A percentile compares a stretch with the other conserved stretches of the same genome.
Evolutionary conservation across 2,113 vertebrate species (phyloP).

Genomic region (Apodemus sylvaticus): DNA sequence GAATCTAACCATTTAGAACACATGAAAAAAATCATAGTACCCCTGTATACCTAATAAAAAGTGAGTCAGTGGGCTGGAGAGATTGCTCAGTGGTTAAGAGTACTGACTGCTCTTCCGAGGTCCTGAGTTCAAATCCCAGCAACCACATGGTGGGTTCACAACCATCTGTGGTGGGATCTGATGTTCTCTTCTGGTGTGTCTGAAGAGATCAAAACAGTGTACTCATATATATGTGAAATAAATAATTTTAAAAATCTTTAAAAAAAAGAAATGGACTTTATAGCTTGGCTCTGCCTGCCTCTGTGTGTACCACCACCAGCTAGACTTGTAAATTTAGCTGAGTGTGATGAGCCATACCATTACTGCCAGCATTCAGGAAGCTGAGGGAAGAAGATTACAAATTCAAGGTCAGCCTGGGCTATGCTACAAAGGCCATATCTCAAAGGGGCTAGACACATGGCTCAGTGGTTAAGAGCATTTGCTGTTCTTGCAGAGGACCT

Average conservation of each 20-base stretch:
- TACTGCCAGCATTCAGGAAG: background rate
- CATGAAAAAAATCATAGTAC: background rate
- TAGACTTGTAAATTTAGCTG: constrained; percentile 18
- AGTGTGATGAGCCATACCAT: background rate
- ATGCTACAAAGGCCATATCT: background rate
- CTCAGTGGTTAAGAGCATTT: background rate
- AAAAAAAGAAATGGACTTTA: background rate
- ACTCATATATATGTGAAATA: too few relatives aligned
- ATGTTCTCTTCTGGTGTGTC: too few relatives aligned
- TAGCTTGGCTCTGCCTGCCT: background rate
- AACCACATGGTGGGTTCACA: too few relatives aligned
- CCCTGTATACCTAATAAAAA: background rate
- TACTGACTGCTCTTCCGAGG: too few relatives aligned
- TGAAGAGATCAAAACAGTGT: too few relatives aligned
- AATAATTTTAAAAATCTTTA: too few relatives aligned
- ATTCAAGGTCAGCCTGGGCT: background rate
- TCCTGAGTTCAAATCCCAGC: too few relatives aligned
- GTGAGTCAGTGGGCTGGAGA: background rate
- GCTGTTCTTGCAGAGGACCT: background rate
- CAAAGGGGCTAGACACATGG: background rate
- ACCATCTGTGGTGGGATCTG: too few relatives aligned
- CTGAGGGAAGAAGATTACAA: background rate
- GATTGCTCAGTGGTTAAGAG: too few relatives aligned
- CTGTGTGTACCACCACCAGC: background rate
- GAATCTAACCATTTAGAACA: constrained; percentile 27